Base-by-base conservation (phyloP, 2,113 vertebrate genomes). In the Phalacrocorax pelagicus region DNA sequence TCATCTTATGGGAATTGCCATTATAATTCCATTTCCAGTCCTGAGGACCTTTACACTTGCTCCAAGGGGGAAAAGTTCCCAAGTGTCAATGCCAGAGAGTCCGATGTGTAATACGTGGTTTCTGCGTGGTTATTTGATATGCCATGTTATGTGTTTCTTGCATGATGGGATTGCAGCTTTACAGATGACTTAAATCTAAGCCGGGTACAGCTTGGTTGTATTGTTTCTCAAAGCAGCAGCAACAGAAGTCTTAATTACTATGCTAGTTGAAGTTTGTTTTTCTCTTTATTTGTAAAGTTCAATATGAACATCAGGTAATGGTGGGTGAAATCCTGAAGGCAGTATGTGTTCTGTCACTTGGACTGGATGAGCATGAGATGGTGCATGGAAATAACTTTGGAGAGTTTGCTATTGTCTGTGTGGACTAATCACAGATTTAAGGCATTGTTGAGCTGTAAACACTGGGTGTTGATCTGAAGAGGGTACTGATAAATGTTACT, bases 21-120 rank as follows among this genome's bases (percentile, higher is more conserved):
- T 77, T 71, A 10, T 36, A 85, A 79, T 91, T 91, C 47, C 24
- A 36, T 75, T 92, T 91, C 47, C 42, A 85, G 73, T 52, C 70
- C 49, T 85, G 54, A 75, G 72, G 66, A 91, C 61, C 62, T 91
- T 75, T 46, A 44, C 3, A 5, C 5, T 81, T 94, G 44, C 57
- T 59, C 10, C 42, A 44, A 40, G 63, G 72, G 32, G 32, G 19
- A 66, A 14, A 66, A 66, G 30, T 52, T 12, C 24, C 26, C 9
- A 32, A 2, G 58, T 51, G 34, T 84, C 27, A 54, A 14, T 79
- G 51, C 27, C 42, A 38, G 20, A 71, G 49, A 44, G 36, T 62
- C 32, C 6, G 2, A 12, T 18, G 22, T 71, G 5, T 55, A 30
- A 10, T 23, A 14, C 0, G 0, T 38, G 57, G 20, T 36, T 75